Base-by-base conservation (phyloP, 2,797 vertebrate species). In the Hydrolagus colliei region DNA sequence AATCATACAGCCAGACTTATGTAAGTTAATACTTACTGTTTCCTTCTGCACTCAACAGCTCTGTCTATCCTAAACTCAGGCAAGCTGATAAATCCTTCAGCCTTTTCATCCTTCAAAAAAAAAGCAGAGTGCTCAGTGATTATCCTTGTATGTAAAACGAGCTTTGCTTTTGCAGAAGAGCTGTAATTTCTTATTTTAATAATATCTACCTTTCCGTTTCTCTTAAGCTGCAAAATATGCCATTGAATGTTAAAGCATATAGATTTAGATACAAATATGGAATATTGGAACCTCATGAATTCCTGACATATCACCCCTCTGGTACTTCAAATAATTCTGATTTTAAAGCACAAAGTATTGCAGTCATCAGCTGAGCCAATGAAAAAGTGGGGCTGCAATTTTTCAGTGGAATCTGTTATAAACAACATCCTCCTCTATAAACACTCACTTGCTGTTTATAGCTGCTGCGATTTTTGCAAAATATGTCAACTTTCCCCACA, bases 41-140 rank as follows among this genome's bases (percentile, higher is more conserved):
- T 96, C 93, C 93, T 92, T 91, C 96, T 92, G 94, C 95, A 97
- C 91, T 96, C 94, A 82, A 95, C 95, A 87, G 96, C 96, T 91
- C 96, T 92, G 87, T 95, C 96, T 95, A 96, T 96, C 92, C 94
- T 94, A 93, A 97, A 97, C 93, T 97, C 96, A 1, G 95, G 95
- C 87, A 97, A 94, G 89, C 96, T 96, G 90, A 96, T 97, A 92
- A 97, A 96, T 88, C 95, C 95, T 90, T 96, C 95, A 76, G 95
- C 96, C 88, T 97, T 96, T 92, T 95, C 95, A 89, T 97, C 96
- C 96, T 97, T 89, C 27, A 22, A 61, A 79, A 90, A 90, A 86
- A 68, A 75, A 32, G 76, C 71, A 86, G 62, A 77, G 59, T 67
- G 62, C 9, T 7, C 22, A 63, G 71, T 87, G 68, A 88, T 20